These are phyloP conservation scores for Parelbella ahira DNA, from an alignment of 2,888 invertebrate species.

Conservation along the genomic window DNA sequence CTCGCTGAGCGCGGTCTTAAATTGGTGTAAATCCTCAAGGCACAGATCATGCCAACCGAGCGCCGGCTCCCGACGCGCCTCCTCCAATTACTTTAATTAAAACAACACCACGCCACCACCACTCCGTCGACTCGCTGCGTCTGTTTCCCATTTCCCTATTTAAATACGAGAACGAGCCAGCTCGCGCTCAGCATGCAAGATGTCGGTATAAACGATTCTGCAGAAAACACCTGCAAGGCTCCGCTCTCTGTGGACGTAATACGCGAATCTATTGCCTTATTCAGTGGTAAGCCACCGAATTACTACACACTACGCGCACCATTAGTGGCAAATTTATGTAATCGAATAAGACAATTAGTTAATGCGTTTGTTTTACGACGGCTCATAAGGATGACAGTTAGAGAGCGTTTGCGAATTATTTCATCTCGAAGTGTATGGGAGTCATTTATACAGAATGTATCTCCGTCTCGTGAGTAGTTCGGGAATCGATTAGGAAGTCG, in stretches of 20 bases:
- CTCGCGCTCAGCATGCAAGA: slow-evolving; percentile 70
- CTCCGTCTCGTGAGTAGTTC: slow-evolving; percentile 53
- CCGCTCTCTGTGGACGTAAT: slow-evolving; percentile 10
- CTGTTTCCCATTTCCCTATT: slow-evolving; percentile 80
- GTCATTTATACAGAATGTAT: slow-evolving; percentile 51
- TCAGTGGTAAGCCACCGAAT: too few relatives aligned
- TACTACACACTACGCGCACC: too few relatives aligned
- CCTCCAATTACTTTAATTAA: slow-evolving; percentile 81
- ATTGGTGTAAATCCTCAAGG: slow-evolving; percentile 79
- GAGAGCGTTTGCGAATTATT: too few relatives aligned
- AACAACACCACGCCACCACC: slow-evolving; percentile 77
- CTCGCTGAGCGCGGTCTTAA: slow-evolving; percentile 66
- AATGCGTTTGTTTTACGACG: too few relatives aligned
- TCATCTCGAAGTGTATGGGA: too few relatives aligned
- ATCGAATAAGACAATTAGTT: too few relatives aligned
- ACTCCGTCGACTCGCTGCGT: slow-evolving; percentile 74
- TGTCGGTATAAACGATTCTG: slow-evolving; percentile 61
- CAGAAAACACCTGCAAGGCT: too few relatives aligned
- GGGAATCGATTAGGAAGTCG: slow-evolving; percentile 73
- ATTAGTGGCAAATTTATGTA: too few relatives aligned
- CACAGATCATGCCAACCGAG: slow-evolving; percentile 74
- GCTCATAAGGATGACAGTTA: too few relatives aligned
- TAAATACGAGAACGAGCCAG: slow-evolving; percentile 78
- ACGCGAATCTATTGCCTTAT: too few relatives aligned
- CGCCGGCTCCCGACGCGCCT: slow-evolving; percentile 72